phyloP scores from a whole-genome alignment of 30 jellyfish, hydroid and myxozoan species.

The Aurelia aurita complex sp. Pacific region DNA sequence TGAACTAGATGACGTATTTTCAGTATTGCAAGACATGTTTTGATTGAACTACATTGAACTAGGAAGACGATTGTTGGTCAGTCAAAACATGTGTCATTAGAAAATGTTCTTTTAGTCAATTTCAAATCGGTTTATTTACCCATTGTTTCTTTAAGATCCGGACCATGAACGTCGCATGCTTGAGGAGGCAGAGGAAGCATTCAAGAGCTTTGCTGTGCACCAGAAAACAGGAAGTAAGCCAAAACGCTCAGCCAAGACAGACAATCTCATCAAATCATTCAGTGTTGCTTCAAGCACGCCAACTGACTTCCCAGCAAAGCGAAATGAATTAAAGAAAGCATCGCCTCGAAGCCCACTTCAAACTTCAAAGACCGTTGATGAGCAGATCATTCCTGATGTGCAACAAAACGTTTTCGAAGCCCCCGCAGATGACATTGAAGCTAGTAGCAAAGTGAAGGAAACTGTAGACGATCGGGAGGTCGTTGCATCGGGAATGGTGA shows the following conservation, averaged over 20 bases:
- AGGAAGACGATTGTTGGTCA: too few species aligned
- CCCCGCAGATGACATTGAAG: neutral
- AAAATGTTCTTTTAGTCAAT: too few species aligned
- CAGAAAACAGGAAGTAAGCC: conserved; percentile 25
- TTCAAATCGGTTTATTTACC: too few species aligned
- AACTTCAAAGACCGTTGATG: conserved; percentile 20
- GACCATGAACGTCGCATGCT: conserved; percentile 68
- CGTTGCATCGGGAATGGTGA: conserved; percentile 37
- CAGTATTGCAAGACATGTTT: too few species aligned
- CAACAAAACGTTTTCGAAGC: neutral
- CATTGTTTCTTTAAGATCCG: conserved; percentile 39
- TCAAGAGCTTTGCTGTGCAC: conserved; percentile 56
- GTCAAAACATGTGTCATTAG: too few species aligned
- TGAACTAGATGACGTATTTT: too few species aligned
- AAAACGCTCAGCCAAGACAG: conserved; percentile 57
- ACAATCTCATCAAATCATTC: conserved; percentile 63
- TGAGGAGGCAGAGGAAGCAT: conserved; percentile 75
- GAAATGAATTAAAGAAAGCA: conserved; percentile 7
- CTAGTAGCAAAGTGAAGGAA: neutral
- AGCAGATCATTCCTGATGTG: neutral
- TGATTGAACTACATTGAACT: too few species aligned
- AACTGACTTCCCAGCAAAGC: conserved; percentile 7
- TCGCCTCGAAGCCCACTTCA: conserved; percentile 10
- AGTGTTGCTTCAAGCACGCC: conserved; percentile 36
- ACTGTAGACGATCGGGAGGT: conserved; percentile 11